Base-by-base conservation (phyloP, 2,113 vertebrate species). In the Megalops atlanticus region DNA sequence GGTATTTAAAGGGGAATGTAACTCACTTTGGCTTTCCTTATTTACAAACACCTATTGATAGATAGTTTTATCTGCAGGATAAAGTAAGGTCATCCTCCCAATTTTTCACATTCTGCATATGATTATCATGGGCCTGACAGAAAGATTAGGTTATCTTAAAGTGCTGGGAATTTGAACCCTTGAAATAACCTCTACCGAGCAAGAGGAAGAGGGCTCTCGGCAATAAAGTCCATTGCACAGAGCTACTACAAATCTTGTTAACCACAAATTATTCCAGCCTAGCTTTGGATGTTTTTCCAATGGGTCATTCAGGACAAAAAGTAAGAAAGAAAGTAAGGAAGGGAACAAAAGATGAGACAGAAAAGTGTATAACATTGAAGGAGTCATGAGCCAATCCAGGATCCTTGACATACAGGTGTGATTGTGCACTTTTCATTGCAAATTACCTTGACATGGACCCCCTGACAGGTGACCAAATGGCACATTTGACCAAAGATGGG, bases 51-150 rank as follows among this genome's bases (percentile, higher is more conserved):
- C 40, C 52, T 41, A 71, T 43, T 81, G 75, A 81, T 77, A 81
- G 75, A 81, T 74, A 76, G 18, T 81, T 52, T 76, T 81, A 77
- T 81, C 74, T 81, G 43, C 40, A 77, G 80, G 80, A 70, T 77
- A 81, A 49, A 71, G 74, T 70, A 81, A 81, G 80, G 80, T 76
- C 80, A 69, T 77, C 39, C 54, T 77, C 75, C 74, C 74, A 70
- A 70, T 81, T 77, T 77, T 74, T 76, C 35, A 49, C 75, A 77
- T 81, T 81, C 58, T 71, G 15, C 52, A 70, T 81, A 81, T 81
- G 74, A 81, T 80, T 47, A 80, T 81, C 77, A 40, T 81, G 80
- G 58, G 74, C n/a, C 40, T 76, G 80, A 68, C 41, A 81, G 75
- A 77, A n/a, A 77, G 58, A 81, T 81, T 40, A 21, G 54, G 76